phyloP scores from a whole-genome alignment of 2,113 vertebrate genomes.

The Scytalopus superciliaris region DNA sequence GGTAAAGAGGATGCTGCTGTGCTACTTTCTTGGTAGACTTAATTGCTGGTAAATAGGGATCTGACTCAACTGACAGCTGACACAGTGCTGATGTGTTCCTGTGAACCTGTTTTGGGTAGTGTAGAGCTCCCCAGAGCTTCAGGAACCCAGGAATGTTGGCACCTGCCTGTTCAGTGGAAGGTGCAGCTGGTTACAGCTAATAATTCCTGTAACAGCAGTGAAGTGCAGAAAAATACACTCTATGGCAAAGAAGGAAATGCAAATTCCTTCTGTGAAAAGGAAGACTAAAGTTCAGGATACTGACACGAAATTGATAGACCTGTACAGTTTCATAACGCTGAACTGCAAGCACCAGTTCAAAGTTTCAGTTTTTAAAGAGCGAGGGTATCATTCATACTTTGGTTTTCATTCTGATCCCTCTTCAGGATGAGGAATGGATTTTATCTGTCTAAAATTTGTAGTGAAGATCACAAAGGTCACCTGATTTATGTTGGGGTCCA shows the following conservation, averaged over 20 bases:
- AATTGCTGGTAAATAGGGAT: neutral
- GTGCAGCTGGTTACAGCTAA: neutral
- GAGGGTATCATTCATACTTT: neutral
- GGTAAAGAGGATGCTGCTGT: neutral
- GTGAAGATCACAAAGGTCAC: neutral
- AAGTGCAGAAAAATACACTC: neutral
- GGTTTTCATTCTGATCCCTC: neutral
- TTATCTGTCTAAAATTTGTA: neutral
- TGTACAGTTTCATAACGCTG: neutral
- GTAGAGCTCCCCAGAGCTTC: neutral
- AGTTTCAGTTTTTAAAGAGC: neutral
- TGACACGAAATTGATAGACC: neutral
- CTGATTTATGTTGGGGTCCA: neutral
- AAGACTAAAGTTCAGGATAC: neutral
- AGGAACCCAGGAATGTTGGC: neutral
- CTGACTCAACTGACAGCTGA: neutral
- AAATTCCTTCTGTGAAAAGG: neutral
- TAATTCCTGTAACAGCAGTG: neutral
- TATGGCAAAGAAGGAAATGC: neutral
- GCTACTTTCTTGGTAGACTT: neutral
- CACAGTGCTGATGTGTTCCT: neutral
- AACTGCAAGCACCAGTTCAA: neutral
- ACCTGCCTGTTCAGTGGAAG: neutral
- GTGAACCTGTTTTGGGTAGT: neutral
- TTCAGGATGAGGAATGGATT: neutral